Conservation (phyloP, 2,113 vertebrate genomes). For the Noturus placidus region DNA sequence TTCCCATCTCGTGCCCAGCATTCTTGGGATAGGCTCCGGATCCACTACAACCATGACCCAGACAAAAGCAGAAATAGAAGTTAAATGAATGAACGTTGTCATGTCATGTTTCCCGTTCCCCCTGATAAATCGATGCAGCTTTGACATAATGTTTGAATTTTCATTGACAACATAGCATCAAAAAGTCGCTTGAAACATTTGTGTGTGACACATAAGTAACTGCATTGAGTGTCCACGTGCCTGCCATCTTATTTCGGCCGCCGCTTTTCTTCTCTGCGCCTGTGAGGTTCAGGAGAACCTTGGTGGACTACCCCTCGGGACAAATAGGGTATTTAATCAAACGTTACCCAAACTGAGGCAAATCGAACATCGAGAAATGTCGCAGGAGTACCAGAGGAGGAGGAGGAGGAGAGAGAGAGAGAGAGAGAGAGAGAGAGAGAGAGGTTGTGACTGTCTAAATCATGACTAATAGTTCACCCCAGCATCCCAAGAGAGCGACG, state of each 20-base stretch:
- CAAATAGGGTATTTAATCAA: conserved; percentile 39
- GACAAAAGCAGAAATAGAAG: background rate
- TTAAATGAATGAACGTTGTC: background rate
- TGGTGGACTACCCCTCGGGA: conserved; percentile 24
- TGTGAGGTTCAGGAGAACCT: conserved; percentile 12
- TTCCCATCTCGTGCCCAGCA: background rate
- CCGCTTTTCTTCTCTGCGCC: background rate
- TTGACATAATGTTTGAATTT: background rate
- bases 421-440: background rate
- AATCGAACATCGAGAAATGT: background rate
- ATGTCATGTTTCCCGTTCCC: background rate
- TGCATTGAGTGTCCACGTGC: background rate
- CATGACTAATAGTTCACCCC: conserved; percentile 55
- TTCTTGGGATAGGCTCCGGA: background rate
- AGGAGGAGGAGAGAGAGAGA: background rate
- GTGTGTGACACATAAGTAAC: background rate
- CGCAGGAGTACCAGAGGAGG: background rate
- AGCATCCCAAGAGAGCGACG: conserved; percentile 54
- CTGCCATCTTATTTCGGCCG: background rate
- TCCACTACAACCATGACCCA: background rate
- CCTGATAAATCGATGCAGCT: background rate
- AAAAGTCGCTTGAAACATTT: background rate
- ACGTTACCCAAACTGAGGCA: conserved; percentile 26
- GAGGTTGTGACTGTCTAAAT: conserved; percentile 41
- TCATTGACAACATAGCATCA: background rate